These are phyloP conservation scores for Pachyramphus minor DNA, from an alignment of 2,113 vertebrate species.

Conservation along the genomic window DNA sequence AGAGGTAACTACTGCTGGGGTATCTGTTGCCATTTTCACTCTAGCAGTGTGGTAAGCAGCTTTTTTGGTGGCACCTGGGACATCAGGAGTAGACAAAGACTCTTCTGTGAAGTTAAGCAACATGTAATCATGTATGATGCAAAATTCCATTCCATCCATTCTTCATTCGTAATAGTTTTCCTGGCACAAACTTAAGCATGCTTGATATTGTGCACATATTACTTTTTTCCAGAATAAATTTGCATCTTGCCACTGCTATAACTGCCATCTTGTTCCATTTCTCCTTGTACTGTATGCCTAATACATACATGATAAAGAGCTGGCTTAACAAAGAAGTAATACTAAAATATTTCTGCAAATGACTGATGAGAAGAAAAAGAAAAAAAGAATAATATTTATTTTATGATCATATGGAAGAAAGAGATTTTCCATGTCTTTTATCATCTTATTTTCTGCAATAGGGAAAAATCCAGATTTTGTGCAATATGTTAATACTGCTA, in stretches of 20 bases:
- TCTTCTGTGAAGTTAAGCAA: constrained; percentile 58
- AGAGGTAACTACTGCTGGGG: constrained; percentile 10
- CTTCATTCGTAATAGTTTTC: constrained; percentile 38
- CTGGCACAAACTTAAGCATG: constrained; percentile 60
- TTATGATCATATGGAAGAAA: constrained; percentile 28
- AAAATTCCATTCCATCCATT: constrained; percentile 45
- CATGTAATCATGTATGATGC: constrained; percentile 55
- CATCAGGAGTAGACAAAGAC: constrained; percentile 34
- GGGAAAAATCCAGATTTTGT: constrained; percentile 60
- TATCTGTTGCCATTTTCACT: neutral
- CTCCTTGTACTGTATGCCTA: constrained; percentile 48
- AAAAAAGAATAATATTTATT: constrained; percentile 27
- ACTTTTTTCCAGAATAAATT: constrained; percentile 70
- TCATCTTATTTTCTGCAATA: constrained; percentile 40
- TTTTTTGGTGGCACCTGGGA: constrained; percentile 40
- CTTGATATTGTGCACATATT: constrained; percentile 67
- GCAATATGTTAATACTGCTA: constrained; percentile 63
- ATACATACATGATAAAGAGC: constrained; percentile 62
- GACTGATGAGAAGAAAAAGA: constrained; percentile 14
- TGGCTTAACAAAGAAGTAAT: constrained; percentile 55
- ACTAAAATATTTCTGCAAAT: constrained; percentile 63
- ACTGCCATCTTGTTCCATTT: constrained; percentile 58
- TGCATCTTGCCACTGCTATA: constrained; percentile 62
- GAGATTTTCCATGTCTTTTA: constrained; percentile 32
- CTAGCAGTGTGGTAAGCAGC: constrained; percentile 15